Evolutionary conservation across 2,113 vertebrate species (phyloP), one percentile per base, ranked within the genome.

Genomic region (Verasper variegatus): DNA sequence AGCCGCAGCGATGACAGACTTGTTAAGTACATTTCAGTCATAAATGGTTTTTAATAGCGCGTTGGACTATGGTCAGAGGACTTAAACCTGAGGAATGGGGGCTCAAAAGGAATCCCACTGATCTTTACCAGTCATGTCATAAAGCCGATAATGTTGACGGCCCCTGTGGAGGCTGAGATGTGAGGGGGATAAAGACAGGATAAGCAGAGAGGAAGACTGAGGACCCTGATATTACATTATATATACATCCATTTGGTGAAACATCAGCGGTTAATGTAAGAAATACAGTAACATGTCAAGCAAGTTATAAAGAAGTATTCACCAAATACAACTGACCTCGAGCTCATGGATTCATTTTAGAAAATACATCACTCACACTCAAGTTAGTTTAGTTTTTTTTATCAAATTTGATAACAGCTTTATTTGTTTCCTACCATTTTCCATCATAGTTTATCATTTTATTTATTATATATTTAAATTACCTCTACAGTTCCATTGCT

Each of bases 21-120:
- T 88, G 84, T 93, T 92, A 81, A 90, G 77, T 69, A 60, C 81
- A 90, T 90, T 92, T 92, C 57, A 54, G 82, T 74, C 78, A 77
- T 88, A 91, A 92, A 89, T 84, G 63, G 4, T 40, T 88, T 82
- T 86, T 92, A 86, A 91, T 90, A 77, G 86, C 68, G 72, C 70
- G 78, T 80, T 82, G 57, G 82, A 75, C 55, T 71, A 66, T 73
- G 81, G 76, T 88, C 66, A 69, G 71, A 75, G 47, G 79, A 67
- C 63, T 77, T 74, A 40, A 65, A 85, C 26, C 70, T 64, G 49
- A 79, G 76, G 83, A 82, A 73, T 31, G 51, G 51, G 57, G 59
- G 55, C 31, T 76, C 37, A 20, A 42, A 63, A 76, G 62, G 58
- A 59, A 82, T 77, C 72, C 11, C 17, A 2, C 65, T 86, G 88